Evolutionary conservation across 2,797 vertebrate genomes (phyloP).

Genomic region (Anabacerthia variegaticeps): DNA sequence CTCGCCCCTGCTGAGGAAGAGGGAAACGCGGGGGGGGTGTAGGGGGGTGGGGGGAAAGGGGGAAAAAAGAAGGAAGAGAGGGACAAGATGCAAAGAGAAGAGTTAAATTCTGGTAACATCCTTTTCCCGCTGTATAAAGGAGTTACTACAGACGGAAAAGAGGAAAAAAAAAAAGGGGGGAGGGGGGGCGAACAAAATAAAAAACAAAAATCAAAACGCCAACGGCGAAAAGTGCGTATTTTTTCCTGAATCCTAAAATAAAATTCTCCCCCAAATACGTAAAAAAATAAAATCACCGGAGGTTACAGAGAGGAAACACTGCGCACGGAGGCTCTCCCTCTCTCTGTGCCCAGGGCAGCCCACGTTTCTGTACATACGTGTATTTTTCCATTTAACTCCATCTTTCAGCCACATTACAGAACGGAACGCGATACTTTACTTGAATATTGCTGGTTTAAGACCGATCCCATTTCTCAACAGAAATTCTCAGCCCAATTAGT

Average conservation of each 20-base stretch:
- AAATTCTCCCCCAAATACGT: neutral
- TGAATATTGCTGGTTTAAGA: conserved; percentile 75
- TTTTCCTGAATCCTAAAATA: neutral
- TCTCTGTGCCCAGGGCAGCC: conserved; percentile 36
- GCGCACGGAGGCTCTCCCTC: neutral
- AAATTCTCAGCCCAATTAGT: conserved; percentile 61
- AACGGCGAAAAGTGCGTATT: neutral
- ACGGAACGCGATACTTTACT: conserved; percentile 69
- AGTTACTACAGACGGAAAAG: neutral
- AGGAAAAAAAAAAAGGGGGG: fast-evolving
- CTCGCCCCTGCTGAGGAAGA: conserved; percentile 89
- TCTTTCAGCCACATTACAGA: conserved; percentile 64
- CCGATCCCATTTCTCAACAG: conserved; percentile 73
- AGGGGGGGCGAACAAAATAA: neutral
- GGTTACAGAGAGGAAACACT: conserved; percentile 34
- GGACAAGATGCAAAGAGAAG: conserved; percentile 37
- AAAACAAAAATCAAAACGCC: neutral
- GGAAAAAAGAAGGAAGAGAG: neutral
- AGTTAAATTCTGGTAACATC: conserved; percentile 57
- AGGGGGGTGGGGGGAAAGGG: neutral
- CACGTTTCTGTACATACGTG: conserved; percentile 67
- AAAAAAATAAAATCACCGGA: conserved; percentile 26
- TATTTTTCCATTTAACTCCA: conserved; percentile 71
- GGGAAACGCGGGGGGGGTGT: neutral
- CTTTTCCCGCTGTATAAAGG: neutral